Conservation (phyloP, 2,888 invertebrate species). For the Macropis europaea region DNA sequence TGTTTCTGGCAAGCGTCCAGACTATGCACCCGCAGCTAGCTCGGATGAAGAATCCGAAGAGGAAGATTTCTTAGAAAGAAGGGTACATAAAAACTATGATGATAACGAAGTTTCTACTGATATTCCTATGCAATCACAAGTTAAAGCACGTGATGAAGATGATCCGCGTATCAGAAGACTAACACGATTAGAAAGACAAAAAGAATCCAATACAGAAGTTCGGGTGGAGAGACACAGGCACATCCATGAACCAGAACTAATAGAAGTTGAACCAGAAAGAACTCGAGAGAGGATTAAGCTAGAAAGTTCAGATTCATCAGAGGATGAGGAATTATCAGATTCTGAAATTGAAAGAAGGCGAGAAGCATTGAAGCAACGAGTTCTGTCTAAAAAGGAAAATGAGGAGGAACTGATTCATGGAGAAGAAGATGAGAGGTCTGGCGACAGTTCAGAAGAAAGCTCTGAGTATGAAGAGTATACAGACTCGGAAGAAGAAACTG, state of each 20-base stretch:
- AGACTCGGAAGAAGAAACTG: conserved; percentile 94
- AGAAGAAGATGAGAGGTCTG: conserved; percentile 85
- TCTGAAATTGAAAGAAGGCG: conserved; percentile 92
- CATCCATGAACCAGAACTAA: conserved; percentile 86
- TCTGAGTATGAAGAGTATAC: conserved; percentile 93
- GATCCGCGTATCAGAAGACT: conserved; percentile 91
- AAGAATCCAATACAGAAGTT: conserved; percentile 79
- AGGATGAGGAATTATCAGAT: conserved; percentile 91
- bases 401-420: conserved; percentile 87
- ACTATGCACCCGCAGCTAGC: conserved; percentile 93
- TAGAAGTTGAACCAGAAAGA: conserved; percentile 84
- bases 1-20: conserved; percentile 98
- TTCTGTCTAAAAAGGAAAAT: conserved; percentile 85
- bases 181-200: conserved; percentile 80
- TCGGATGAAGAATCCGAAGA: conserved; percentile 94
- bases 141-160: conserved; percentile 82
- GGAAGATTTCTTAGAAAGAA: conserved; percentile 90
- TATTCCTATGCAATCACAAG: conserved; percentile 77
- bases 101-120: conserved; percentile 78
- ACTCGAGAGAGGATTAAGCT: conserved; percentile 80
- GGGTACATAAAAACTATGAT: conserved; percentile 77
- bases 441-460: conserved; percentile 83
- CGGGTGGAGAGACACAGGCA: conserved; percentile 83
- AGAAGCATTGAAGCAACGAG: conserved; percentile 84
- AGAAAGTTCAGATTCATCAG: conserved; percentile 76